Conservation (phyloP, 1,140 invertebrate species). For the Ephestia elutella region DNA sequence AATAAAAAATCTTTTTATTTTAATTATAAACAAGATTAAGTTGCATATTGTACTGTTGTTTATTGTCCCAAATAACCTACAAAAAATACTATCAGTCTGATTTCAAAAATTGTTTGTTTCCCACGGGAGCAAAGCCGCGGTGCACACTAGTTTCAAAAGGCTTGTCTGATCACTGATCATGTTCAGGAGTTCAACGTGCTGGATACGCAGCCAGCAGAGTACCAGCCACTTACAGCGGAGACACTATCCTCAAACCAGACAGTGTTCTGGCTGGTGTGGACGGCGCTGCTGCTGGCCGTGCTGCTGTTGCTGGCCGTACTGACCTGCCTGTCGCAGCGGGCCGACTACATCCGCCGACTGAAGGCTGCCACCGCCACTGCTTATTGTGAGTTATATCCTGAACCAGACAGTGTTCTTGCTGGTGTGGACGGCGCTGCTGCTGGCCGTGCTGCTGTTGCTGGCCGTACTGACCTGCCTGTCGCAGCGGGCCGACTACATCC, state of each 20-base stretch:
- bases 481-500: conserved; percentile 86
- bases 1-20: too few relatives aligned
- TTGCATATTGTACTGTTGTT: too few relatives aligned
- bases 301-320: conserved; percentile 85
- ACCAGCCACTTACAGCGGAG: conserved; percentile 73
- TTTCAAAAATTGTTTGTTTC: too few relatives aligned
- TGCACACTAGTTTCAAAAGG: too few relatives aligned
- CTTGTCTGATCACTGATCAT: neutral
- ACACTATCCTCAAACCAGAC: conserved; percentile 76
- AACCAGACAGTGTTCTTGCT: conserved; percentile 81
- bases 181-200: conserved; percentile 89
- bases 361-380: conserved; percentile 95
- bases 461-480: conserved; percentile 86
- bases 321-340: conserved; percentile 87
- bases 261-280: conserved; percentile 86
- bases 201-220: conserved; percentile 88
- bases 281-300: conserved; percentile 84
- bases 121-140: too few relatives aligned
- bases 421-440: conserved; percentile 84
- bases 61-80: too few relatives aligned
- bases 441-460: conserved; percentile 84
- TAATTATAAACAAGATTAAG: too few relatives aligned
- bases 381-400: conserved; percentile 81
- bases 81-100: too few relatives aligned
- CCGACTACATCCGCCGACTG: conserved; percentile 88